Percentiles rank a stretch among this genome's conserved stretches.
phyloP scores from a whole-genome alignment of 2,797 vertebrate species.

The Champsocephalus esox region DNA sequence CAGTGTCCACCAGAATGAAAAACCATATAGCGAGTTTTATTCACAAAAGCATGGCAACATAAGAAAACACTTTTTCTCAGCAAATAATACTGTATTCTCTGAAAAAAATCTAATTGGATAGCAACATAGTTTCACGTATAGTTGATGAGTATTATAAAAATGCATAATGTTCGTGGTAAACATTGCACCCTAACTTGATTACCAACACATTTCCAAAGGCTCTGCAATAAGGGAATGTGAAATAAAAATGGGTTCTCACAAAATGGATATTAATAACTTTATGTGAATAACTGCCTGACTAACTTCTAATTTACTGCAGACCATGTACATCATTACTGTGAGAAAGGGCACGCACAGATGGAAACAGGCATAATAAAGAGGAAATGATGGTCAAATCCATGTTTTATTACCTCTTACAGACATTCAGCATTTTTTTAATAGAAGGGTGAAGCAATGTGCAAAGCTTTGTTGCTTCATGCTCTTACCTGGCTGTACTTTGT shows the following conservation, averaged over 20 bases:
- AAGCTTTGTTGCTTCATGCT: not conserved
- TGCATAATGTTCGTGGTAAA: not conserved
- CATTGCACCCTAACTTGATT: constrained; percentile 6
- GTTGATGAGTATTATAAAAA: constrained; percentile 9
- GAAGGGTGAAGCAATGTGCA: not conserved
- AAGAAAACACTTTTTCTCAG: not conserved
- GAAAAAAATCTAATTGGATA: not conserved
- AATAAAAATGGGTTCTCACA: not conserved
- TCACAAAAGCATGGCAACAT: not conserved
- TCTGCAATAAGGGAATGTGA: not conserved
- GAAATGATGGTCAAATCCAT: not conserved
- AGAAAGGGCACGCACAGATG: not conserved
- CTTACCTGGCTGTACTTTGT: not conserved
- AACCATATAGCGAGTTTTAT: not conserved
- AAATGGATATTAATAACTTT: not conserved
- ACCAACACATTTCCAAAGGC: constrained; percentile 1
- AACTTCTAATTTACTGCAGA: constrained; percentile 1
- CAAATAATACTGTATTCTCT: not conserved
- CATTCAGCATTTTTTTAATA: not conserved
- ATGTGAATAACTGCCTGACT: not conserved
- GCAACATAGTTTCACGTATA: constrained; percentile 4
- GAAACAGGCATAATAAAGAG: not conserved
- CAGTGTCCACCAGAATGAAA: constrained; percentile 1
- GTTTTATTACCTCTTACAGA: not conserved
- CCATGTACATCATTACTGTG: not conserved